Conservation (phyloP, 1,140 invertebrate species). For the Scaptodrosophila lebanonensis region DNA sequence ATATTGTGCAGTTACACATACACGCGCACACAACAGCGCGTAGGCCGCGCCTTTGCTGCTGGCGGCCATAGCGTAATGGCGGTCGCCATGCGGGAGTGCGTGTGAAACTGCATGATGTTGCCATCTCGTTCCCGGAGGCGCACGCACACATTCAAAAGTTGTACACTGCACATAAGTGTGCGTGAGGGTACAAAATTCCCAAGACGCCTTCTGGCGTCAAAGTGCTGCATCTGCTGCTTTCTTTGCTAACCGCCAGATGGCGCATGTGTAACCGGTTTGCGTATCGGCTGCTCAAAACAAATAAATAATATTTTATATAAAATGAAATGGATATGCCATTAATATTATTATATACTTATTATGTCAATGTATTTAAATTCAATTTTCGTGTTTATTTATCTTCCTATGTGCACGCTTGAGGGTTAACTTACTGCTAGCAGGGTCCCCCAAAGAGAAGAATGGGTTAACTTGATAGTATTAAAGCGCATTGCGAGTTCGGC, state of each 20-base stretch:
- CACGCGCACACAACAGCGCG: conserved; percentile 5
- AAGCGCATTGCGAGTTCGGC: no score
- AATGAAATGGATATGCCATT: no score
- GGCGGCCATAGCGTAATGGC: conserved; percentile 27
- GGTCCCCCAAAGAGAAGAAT: no score
- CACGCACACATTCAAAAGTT: conserved; percentile 8
- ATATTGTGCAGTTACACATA: conserved; percentile 3
- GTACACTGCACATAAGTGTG: conserved; percentile 18
- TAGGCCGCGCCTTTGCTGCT: not conserved
- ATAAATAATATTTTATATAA: not conserved
- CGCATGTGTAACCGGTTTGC: conserved; percentile 29
- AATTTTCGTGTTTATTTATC: no score
- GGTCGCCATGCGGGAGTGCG: conserved; percentile 7
- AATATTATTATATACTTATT: no score
- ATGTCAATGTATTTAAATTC: no score
- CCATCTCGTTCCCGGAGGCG: conserved; percentile 13
- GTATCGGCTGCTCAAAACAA: no score
- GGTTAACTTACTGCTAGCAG: no score
- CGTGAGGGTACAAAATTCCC: conserved; percentile 15
- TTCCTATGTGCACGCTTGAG: no score
- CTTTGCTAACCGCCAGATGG: conserved; percentile 19
- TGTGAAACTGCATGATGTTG: not conserved
- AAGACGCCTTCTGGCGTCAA: conserved; percentile 26
- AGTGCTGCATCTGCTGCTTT: conserved; percentile 5
- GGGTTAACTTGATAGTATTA: no score